A percentile compares a stretch with the other conserved stretches of the same genome.
phyloP scores from a whole-genome alignment of 2,888 invertebrate species.

The Argyresthia albistria region DNA sequence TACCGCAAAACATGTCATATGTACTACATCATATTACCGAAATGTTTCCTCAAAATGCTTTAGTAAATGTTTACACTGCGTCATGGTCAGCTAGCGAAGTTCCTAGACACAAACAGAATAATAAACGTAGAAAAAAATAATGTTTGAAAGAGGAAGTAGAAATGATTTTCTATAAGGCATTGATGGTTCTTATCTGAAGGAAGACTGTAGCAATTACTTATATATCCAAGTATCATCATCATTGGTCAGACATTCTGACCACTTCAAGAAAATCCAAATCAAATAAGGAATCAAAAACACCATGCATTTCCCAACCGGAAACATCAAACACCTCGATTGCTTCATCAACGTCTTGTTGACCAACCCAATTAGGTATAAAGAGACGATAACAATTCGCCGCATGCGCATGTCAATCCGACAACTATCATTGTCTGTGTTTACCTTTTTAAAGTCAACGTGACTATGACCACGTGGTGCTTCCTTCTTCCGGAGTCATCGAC shows the following conservation, averaged over 20 bases:
- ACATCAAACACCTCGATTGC: no score
- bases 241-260: no score
- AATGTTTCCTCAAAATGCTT: neutral
- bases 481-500: constrained; percentile 36
- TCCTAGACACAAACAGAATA: neutral
- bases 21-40: neutral
- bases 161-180: no score
- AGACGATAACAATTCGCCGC: neutral
- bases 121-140: neutral
- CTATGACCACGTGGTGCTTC: constrained; percentile 14
- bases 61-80: neutral
- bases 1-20: neutral
- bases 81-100: neutral
- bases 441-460: neutral
- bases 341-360: neutral
- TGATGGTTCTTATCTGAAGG: no score
- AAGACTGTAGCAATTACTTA: no score
- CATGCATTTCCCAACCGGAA: no score
- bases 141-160: neutral
- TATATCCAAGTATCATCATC: no score
- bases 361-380: neutral
- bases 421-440: neutral
- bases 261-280: no score
- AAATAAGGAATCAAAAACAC: no score
- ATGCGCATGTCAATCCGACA: neutral